These are phyloP conservation scores for Hesperophylax magnus DNA, from an alignment of 1,140 invertebrate species.

Conservation along the genomic window DNA sequence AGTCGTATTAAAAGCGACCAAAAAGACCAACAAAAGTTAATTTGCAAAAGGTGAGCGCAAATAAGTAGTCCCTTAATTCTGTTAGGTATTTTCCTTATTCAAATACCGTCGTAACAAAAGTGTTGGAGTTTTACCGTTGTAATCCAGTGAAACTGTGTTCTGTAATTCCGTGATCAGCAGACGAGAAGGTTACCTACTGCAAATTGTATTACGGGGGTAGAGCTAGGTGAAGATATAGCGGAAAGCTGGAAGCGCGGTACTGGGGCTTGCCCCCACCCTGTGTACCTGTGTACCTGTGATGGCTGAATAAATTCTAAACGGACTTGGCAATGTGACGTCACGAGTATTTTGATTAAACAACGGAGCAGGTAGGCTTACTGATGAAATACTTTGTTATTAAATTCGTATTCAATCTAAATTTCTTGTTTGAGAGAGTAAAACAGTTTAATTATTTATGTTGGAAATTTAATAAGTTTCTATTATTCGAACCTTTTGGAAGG, in stretches of 20 bases:
- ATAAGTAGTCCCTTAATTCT: too few relatives aligned
- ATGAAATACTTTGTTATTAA: too few relatives aligned
- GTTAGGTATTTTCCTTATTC: neutral
- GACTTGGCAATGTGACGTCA: neutral
- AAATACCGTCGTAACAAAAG: neutral
- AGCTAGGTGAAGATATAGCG: too few relatives aligned
- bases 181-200: slow-evolving; percentile 8
- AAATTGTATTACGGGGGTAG: slow-evolving; percentile 6
- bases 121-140: neutral
- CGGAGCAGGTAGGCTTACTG: neutral
- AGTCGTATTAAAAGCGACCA: too few relatives aligned
- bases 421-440: too few relatives aligned
- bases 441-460: too few relatives aligned
- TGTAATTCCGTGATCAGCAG: neutral
- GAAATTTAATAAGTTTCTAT: too few relatives aligned
- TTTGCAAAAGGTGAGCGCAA: too few relatives aligned
- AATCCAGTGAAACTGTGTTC: slow-evolving; percentile 4
- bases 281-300: slow-evolving; percentile 1
- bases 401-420: too few relatives aligned
- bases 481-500: too few relatives aligned
- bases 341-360: slow-evolving; percentile 21
- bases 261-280: neutral
- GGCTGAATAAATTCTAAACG: slow-evolving; percentile 28
- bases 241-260: too few relatives aligned
- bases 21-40: too few relatives aligned